Conservation (phyloP, 2,888 invertebrate genomes). For the Cetonia aurata region DNA sequence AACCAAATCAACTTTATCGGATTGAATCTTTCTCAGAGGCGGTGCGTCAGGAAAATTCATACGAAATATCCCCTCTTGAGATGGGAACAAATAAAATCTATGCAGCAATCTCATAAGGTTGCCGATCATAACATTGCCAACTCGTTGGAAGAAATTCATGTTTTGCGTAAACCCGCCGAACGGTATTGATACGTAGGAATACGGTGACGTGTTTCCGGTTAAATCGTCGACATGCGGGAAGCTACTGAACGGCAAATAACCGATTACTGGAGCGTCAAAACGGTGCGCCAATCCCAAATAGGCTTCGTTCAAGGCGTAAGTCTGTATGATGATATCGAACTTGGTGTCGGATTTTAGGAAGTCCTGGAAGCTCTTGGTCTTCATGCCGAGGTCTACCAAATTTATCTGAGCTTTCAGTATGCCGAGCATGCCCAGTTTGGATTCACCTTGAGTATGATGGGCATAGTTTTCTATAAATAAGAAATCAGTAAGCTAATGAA, state of each 20-base stretch:
- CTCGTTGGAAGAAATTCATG: constrained; percentile 61
- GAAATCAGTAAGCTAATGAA: not conserved
- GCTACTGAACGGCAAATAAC: constrained; percentile 56
- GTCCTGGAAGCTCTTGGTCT: constrained; percentile 12
- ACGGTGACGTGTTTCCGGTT: constrained; percentile 57
- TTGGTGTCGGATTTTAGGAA: constrained; percentile 31
- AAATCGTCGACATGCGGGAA: constrained; percentile 54
- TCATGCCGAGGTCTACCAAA: constrained; percentile 5
- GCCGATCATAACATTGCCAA: constrained; percentile 54
- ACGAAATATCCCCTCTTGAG: constrained; percentile 50
- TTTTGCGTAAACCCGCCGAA: constrained; percentile 55
- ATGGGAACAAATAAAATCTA: constrained; percentile 42
- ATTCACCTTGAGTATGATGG: not conserved
- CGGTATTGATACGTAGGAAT: constrained; percentile 41
- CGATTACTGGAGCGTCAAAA: constrained; percentile 60
- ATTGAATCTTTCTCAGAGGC: constrained; percentile 51
- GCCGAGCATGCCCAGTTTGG: not conserved
- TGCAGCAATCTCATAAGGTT: constrained; percentile 32
- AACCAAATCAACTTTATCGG: constrained; percentile 55
- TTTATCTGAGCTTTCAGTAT: not conserved
- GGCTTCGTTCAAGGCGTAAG: constrained; percentile 26
- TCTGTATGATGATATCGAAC: constrained; percentile 41
- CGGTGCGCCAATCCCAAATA: constrained; percentile 52
- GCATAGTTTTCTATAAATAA: constrained; percentile 13
- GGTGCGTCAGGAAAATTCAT: constrained; percentile 56